A percentile compares a stretch with the other conserved stretches of the same genome.
These are phyloP conservation scores for Bathynomus jamesi DNA, from an alignment of 1,140 invertebrate species.

Conservation along the genomic window DNA sequence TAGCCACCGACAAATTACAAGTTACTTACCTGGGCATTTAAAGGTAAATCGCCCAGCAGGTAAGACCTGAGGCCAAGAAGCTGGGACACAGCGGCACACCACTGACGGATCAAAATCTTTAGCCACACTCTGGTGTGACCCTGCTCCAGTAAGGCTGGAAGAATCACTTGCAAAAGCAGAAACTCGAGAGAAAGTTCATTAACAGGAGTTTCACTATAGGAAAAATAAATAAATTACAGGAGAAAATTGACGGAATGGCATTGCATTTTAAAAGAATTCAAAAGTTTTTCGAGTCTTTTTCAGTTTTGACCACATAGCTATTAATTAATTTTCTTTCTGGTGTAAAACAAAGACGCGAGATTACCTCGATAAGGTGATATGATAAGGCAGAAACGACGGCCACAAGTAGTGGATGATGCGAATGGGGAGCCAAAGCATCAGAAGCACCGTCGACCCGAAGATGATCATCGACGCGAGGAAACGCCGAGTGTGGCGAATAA, in stretches of 20 bases:
- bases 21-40: slow-evolving; percentile 36
- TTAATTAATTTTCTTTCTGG: too few species aligned
- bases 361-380: slow-evolving; percentile 61
- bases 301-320: too few species aligned
- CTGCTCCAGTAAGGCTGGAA: slow-evolving; percentile 92
- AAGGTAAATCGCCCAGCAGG: slow-evolving; percentile 60
- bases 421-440: slow-evolving; percentile 94
- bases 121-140: slow-evolving; percentile 89
- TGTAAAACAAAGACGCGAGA: too few species aligned
- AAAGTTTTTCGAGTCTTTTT: neutral
- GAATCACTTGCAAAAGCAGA: slow-evolving; percentile 77
- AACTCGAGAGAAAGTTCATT: slow-evolving; percentile 87
- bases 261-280: too few species aligned
- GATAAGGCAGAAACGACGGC: slow-evolving; percentile 88
- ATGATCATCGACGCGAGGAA: slow-evolving; percentile 88
- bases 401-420: slow-evolving; percentile 70
- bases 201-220: slow-evolving; percentile 65
- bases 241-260: too few species aligned
- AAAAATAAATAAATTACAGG: slow-evolving; percentile 40
- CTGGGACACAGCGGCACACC: slow-evolving; percentile 82
- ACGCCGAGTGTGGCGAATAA: slow-evolving; percentile 78
- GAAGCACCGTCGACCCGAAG: slow-evolving; percentile 88
- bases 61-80: slow-evolving; percentile 81
- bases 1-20: too few species aligned
- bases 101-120: slow-evolving; percentile 73